These are phyloP conservation scores for Sphaerophoria taeniata DNA, from an alignment of 2,888 invertebrate species.

Conservation along the genomic window DNA sequence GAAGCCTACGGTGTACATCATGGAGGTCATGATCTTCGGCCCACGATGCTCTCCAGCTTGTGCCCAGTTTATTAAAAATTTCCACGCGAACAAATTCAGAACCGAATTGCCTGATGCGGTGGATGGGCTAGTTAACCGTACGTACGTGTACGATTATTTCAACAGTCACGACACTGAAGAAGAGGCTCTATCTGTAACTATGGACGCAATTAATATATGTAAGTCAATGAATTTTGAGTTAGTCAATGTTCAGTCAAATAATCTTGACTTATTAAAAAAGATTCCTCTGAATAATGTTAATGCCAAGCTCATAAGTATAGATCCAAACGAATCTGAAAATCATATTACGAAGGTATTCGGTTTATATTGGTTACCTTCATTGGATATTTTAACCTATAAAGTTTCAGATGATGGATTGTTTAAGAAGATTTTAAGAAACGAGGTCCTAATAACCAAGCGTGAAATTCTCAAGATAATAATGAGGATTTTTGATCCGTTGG, in stretches of 20 bases:
- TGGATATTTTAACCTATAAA: constrained; percentile 3
- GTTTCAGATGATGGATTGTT: constrained; percentile 13
- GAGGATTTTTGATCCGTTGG: constrained; percentile 25
- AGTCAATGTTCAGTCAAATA: neutral
- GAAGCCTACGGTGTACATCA: constrained; percentile 1
- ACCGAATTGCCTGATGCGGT: neutral
- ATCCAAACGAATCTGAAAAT: no score
- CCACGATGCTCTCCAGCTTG: constrained; percentile 16
- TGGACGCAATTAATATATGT: constrained; percentile 20
- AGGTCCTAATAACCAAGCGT: neutral
- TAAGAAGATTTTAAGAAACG: neutral
- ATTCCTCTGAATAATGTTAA: constrained; percentile 13
- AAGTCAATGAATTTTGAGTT: neutral
- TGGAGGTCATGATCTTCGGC: constrained; percentile 18
- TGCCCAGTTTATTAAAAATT: neutral
- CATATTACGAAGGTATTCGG: constrained; percentile 3
- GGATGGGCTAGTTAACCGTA: neutral
- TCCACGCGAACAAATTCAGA: constrained; percentile 9
- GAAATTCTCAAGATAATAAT: constrained; percentile 28
- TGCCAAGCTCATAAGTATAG: constrained; percentile 1
- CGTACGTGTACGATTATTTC: constrained; percentile 62
- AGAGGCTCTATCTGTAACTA: constrained; percentile 1
- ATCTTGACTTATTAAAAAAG: neutral
- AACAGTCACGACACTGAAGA: constrained; percentile 8
- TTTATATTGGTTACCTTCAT: constrained; percentile 18